phyloP scores from a whole-genome alignment of 2,888 invertebrate genomes.

The Pandemis corylana region DNA sequence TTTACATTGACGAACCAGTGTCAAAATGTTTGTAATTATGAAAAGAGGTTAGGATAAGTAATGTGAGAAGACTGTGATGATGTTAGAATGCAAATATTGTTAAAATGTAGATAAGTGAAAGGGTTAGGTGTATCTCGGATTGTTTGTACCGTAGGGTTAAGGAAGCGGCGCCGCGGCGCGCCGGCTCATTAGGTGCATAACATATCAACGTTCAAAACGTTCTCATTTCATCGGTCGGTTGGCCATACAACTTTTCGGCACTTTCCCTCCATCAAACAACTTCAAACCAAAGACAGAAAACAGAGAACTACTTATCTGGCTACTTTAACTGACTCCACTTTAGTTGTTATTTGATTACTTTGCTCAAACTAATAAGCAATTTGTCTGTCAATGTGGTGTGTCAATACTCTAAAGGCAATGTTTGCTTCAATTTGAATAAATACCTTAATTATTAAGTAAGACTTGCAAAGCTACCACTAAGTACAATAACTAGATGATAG shows the following conservation, averaged over 20 bases:
- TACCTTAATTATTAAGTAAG: conserved; percentile 45
- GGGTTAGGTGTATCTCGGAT: conserved; percentile 55
- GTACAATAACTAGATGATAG: conserved; percentile 77
- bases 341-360: conserved; percentile 50
- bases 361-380: conserved; percentile 78
- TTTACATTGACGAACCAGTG: conserved; percentile 44
- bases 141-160: conserved; percentile 47
- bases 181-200: conserved; percentile 45
- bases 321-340: conserved; percentile 28
- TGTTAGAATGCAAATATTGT: conserved; percentile 69
- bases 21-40: conserved; percentile 43
- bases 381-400: conserved; percentile 40
- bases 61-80: conserved; percentile 84
- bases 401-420: conserved; percentile 33
- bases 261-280: conserved; percentile 19
- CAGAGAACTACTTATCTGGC: conserved; percentile 3
- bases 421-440: conserved; percentile 27
- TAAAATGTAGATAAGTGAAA: conserved; percentile 58
- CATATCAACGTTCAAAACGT: conserved; percentile 67
- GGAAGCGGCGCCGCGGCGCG: conserved; percentile 44
- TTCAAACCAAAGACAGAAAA: conserved; percentile 36
- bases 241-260: conserved; percentile 30
- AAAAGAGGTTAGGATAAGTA: conserved; percentile 63
- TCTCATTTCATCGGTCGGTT: conserved; percentile 42
- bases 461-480: conserved; percentile 69